A percentile compares a stretch with the other conserved stretches of the same genome.
These are phyloP conservation scores for Macrophya annulata DNA, from an alignment of 2,888 invertebrate species.

Conservation along the genomic window DNA sequence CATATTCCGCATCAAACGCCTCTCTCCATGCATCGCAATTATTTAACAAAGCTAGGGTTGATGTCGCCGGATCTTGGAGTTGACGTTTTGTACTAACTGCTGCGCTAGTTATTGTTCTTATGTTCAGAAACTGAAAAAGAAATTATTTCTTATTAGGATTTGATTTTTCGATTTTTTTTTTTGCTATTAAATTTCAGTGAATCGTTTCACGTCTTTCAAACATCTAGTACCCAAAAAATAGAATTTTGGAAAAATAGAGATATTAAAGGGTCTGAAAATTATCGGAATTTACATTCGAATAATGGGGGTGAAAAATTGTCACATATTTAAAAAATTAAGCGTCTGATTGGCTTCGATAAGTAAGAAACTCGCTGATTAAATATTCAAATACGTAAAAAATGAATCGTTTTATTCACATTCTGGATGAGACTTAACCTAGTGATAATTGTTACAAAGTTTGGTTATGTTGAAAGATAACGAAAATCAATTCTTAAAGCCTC, in stretches of 20 bases:
- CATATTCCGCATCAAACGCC: neutral
- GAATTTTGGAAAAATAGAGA: neutral
- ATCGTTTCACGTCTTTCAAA: too few species aligned
- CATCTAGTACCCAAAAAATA: too few species aligned
- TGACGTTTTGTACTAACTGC: slow-evolving; percentile 41
- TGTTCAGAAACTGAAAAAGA: slow-evolving; percentile 58
- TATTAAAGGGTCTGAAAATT: too few species aligned
- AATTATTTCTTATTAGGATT: neutral
- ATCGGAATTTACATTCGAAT: too few species aligned
- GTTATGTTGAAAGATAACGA: neutral
- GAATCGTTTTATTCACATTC: neutral
- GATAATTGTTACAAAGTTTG: neutral
- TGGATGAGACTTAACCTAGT: neutral
- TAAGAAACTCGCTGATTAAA: neutral
- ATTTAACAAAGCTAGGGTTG: neutral
- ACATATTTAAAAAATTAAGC: too few species aligned
- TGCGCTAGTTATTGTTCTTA: slow-evolving; percentile 52
- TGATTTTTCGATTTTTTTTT: neutral
- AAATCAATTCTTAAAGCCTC: neutral
- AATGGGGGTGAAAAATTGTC: too few species aligned
- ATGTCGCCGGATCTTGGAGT: neutral
- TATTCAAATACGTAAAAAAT: neutral
- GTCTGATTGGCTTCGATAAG: too few species aligned
- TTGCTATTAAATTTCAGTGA: too few species aligned
- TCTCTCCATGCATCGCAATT: slow-evolving; percentile 40